Conservation (phyloP, 2,888 invertebrate species). For the Xylocampa areola region DNA sequence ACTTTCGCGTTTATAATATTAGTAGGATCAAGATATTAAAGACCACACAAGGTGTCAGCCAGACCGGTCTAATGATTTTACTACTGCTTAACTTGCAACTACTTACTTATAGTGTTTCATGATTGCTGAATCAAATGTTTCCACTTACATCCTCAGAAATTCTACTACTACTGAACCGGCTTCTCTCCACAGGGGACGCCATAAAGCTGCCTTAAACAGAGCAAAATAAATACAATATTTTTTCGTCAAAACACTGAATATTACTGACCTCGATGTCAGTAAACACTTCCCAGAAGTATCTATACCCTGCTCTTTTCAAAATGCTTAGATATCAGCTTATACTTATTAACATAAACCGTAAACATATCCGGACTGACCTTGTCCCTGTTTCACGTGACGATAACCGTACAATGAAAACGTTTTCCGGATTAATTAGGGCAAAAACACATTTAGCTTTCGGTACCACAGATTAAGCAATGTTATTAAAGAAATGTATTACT, state of each 20-base stretch:
- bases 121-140: too few relatives aligned
- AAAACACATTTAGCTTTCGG: constrained; percentile 30
- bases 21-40: too few relatives aligned
- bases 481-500: background rate
- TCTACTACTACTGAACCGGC: too few relatives aligned
- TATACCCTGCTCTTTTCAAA: background rate
- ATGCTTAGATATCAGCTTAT: constrained; percentile 6
- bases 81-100: too few relatives aligned
- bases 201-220: too few relatives aligned
- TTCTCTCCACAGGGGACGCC: too few relatives aligned
- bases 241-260: background rate
- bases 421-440: constrained; percentile 46
- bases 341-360: constrained; percentile 35
- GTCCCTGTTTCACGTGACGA: constrained; percentile 28
- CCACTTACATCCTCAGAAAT: too few relatives aligned
- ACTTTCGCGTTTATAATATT: too few relatives aligned
- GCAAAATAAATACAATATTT: background rate
- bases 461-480: background rate
- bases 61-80: too few relatives aligned
- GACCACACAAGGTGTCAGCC: too few relatives aligned
- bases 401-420: constrained; percentile 52
- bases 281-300: background rate
- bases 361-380: constrained; percentile 33
- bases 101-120: too few relatives aligned
- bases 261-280: background rate